A percentile compares a stretch with the other conserved stretches of the same genome.
Conservation (phyloP, 2,797 vertebrate species). For the Arnoldichthys spilopterus region DNA sequence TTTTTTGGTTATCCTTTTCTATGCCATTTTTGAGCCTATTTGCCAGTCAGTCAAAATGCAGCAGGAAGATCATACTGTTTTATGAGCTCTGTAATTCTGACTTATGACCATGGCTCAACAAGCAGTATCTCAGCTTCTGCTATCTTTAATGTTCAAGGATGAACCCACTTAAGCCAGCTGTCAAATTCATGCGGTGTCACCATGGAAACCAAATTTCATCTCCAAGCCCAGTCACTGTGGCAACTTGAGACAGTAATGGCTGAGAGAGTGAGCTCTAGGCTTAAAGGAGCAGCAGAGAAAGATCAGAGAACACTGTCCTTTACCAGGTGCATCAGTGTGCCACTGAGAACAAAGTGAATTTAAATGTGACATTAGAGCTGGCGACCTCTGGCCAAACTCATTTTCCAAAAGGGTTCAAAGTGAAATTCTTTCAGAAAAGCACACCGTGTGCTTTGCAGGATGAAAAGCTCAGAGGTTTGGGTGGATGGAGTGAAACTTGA, state of each 20-base stretch:
- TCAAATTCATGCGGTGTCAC: conserved; percentile 39
- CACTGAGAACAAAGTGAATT: conserved; percentile 56
- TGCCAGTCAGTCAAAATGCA: neutral
- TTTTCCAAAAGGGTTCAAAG: conserved; percentile 46
- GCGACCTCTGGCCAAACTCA: conserved; percentile 41
- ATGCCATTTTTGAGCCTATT: neutral
- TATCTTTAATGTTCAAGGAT: conserved; percentile 50
- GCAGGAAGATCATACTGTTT: conserved; percentile 19
- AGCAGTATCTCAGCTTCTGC: conserved; percentile 31
- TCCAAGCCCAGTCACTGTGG: conserved; percentile 41
- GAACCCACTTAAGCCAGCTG: conserved; percentile 38
- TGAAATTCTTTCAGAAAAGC: conserved; percentile 27
- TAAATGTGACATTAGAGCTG: conserved; percentile 51
- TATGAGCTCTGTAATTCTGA: conserved; percentile 37
- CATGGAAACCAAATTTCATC: conserved; percentile 54
- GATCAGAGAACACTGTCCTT: conserved; percentile 48
- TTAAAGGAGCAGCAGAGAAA: conserved; percentile 42
- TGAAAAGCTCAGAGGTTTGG: conserved; percentile 35
- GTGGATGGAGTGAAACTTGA: conserved; percentile 25
- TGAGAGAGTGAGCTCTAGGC: conserved; percentile 29
- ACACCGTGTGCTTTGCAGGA: conserved; percentile 34
- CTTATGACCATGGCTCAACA: conserved; percentile 39
- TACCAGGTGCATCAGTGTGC: conserved; percentile 45
- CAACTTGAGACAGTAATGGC: conserved; percentile 46
- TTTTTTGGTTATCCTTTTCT: neutral